Conservation (phyloP, 2,888 invertebrate species). For the Xanthia icteritia region DNA sequence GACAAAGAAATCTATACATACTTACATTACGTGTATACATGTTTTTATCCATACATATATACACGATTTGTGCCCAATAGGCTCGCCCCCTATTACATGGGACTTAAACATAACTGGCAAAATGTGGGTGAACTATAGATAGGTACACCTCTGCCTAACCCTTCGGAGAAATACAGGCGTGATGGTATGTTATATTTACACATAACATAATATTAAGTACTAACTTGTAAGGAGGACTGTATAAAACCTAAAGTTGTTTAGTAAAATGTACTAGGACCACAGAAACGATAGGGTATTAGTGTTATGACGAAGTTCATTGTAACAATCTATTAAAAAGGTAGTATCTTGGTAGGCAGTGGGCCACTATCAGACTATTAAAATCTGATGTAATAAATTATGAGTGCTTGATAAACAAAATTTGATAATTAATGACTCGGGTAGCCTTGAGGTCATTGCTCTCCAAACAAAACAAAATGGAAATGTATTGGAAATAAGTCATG, state of each 20-base stretch:
- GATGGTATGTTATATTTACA: too few relatives aligned
- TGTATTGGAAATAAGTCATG: background rate
- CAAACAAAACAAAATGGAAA: background rate
- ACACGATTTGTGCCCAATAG: too few relatives aligned
- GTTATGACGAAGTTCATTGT: background rate
- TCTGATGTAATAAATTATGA: conserved; percentile 28
- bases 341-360: background rate
- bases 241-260: background rate
- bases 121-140: too few relatives aligned
- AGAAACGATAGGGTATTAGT: background rate
- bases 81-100: too few relatives aligned
- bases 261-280: conserved; percentile 8
- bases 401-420: conserved; percentile 15
- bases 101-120: too few relatives aligned
- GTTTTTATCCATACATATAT: too few relatives aligned
- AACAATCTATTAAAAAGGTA: conserved; percentile 18
- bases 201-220: too few relatives aligned
- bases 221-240: background rate
- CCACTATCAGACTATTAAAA: background rate
- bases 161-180: too few relatives aligned
- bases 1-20: background rate
- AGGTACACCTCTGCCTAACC: too few relatives aligned
- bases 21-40: background rate
- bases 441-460: background rate
- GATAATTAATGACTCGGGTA: conserved; percentile 2